Evolutionary conservation across 2,888 invertebrate species (phyloP), one percentile per base, ranked within the genome.

Genomic region (Anodontia alba): DNA sequence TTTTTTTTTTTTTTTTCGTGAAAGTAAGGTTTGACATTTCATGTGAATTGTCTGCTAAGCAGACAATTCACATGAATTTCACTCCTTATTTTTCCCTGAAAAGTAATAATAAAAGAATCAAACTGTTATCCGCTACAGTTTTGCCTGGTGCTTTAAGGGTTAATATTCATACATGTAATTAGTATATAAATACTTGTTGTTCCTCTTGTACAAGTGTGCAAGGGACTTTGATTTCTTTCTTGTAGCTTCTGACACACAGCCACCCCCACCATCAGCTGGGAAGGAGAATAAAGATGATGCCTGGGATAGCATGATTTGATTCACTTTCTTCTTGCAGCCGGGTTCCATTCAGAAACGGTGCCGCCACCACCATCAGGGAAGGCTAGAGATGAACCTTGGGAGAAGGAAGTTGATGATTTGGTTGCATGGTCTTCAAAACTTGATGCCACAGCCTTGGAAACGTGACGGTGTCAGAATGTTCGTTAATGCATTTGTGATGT

Each of bases 361-460:
- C 80, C 88, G 1, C 76, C 84, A 8, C 86, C 87, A 20, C 85
- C 86, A 7, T 62, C 62, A 62, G 62, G 62, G 33, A 62, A 62
- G 23, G 62, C 10, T 20, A 90, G 86, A 79, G 90, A 90, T 17
- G 92, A 92, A 71, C 86, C 87, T 3, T 92, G 91, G 90, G 93
- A 93, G 76, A 88, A 92, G 36, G 93, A 94, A 79, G 93, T 93
- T 33, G 93, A 93, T 75, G 93, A 93, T 74, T 87, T 94, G 17
- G 92, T 94, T 8, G 88, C 87, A 15, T 94, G 94, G 94, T 90
- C 92, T 17, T 87, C 89, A 54, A 92, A 93, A 81, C 90, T 94
- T 20, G 91, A 93, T 78, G 83, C 90, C 7, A 88, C 87, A 51
- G 80, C 88, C 42, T 82, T 93, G 15, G 91, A 91, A 71, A 73